Evolutionary conservation across 2,888 invertebrate species (phyloP).

Genomic region (Synergus umbraculus): DNA sequence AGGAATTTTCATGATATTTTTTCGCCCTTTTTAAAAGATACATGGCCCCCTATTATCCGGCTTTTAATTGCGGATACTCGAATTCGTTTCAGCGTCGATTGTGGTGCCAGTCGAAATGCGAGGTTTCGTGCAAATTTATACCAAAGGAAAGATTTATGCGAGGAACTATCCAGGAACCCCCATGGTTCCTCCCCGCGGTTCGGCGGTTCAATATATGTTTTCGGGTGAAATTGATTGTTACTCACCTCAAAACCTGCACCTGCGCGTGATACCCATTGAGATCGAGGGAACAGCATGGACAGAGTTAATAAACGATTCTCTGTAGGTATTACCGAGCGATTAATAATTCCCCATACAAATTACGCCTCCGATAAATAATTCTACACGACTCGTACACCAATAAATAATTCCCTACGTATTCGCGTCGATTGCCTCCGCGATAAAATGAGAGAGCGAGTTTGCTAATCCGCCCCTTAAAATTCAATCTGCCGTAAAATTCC

Average conservation of each 20-base stretch:
- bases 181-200: slow-evolving; percentile 32
- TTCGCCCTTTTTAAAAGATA: slow-evolving; percentile 21
- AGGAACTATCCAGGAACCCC: slow-evolving; percentile 24
- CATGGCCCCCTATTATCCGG: slow-evolving; percentile 21
- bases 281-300: slow-evolving; percentile 24
- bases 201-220: slow-evolving; percentile 34
- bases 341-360: slow-evolving; percentile 53
- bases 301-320: slow-evolving; percentile 50
- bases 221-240: slow-evolving; percentile 36
- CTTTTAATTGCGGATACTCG: slow-evolving; percentile 32
- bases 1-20: not conserved
- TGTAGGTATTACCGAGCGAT: slow-evolving; percentile 45
- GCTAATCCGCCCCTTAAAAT: not conserved
- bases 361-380: slow-evolving; percentile 26
- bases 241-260: slow-evolving; percentile 39
- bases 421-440: not conserved
- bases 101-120: slow-evolving; percentile 5
- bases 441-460: not conserved
- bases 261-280: slow-evolving; percentile 30
- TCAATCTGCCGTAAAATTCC: not conserved
- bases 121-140: slow-evolving; percentile 24
- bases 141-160: slow-evolving; percentile 19
- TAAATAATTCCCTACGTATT: slow-evolving; percentile 20
- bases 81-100: slow-evolving; percentile 35
- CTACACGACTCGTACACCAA: not conserved